Percentiles rank a stretch among this genome's conserved stretches.
Conservation (phyloP, 2,888 invertebrate genomes). For the Ypsolopha sequella region DNA sequence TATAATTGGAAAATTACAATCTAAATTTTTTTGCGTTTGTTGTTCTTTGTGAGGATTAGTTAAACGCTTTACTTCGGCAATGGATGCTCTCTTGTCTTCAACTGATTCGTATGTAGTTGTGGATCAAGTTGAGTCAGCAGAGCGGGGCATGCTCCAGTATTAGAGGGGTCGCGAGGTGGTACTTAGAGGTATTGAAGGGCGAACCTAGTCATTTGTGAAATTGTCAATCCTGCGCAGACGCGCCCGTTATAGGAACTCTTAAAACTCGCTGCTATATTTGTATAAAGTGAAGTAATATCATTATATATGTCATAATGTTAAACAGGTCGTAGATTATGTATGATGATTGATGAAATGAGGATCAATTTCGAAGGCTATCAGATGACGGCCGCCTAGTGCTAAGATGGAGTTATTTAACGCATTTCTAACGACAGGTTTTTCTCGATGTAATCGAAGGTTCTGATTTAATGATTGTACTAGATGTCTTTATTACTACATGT, state of each 20-base stretch:
- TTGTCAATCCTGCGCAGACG: slow-evolving; percentile 60
- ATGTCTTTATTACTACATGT: not conserved
- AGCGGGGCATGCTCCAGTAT: slow-evolving; percentile 30
- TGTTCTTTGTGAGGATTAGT: slow-evolving; percentile 45
- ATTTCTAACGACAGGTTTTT: slow-evolving; percentile 4
- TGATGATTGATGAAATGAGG: slow-evolving; percentile 8
- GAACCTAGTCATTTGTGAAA: slow-evolving; percentile 70
- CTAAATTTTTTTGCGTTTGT: slow-evolving; percentile 48
- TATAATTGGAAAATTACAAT: slow-evolving; percentile 28
- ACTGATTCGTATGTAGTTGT: not conserved
- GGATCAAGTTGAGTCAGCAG: slow-evolving; percentile 15
- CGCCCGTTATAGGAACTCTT: slow-evolving; percentile 79
- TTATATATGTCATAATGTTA: slow-evolving; percentile 65
- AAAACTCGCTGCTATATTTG: slow-evolving; percentile 83
- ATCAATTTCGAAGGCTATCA: slow-evolving; percentile 68
- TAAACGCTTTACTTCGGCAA: slow-evolving; percentile 22
- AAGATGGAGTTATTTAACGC: slow-evolving; percentile 1
- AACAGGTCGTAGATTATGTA: slow-evolving; percentile 50
- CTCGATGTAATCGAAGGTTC: not conserved
- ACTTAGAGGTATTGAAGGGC: slow-evolving; percentile 31
- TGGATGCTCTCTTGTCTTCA: slow-evolving; percentile 4
- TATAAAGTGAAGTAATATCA: slow-evolving; percentile 74
- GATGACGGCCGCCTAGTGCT: slow-evolving; percentile 29
- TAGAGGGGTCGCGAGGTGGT: slow-evolving; percentile 15
- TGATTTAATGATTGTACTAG: not conserved